Evolutionary conservation across 2,888 invertebrate genomes (phyloP).

Genomic region (Asteroscopus sphinx): DNA sequence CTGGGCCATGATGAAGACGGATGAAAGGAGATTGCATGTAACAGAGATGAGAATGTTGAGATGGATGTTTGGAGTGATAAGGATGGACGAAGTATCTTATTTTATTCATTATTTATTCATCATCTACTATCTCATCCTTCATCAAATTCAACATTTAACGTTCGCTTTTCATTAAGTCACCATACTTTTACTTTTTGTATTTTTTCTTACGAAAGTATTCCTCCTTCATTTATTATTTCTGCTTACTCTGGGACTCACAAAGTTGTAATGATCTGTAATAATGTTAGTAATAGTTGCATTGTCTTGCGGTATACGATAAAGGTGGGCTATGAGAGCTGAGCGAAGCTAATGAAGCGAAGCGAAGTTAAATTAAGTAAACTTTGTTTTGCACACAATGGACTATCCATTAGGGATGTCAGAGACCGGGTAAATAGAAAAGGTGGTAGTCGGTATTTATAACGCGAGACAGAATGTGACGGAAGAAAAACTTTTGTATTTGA

Average conservation of each 20-base stretch:
- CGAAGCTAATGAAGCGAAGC: conserved; percentile 39
- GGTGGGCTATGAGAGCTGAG: conserved; percentile 26
- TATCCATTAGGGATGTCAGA: conserved; percentile 14
- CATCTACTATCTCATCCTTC: no score
- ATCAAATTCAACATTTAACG: no score
- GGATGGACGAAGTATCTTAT: no score
- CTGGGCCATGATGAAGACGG: no score
- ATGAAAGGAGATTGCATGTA: no score
- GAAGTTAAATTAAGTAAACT: conserved; percentile 45
- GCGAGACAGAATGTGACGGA: not conserved
- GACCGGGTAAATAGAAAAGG: conserved; percentile 7
- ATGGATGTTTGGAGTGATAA: no score
- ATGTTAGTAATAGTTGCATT: conserved; percentile 26
- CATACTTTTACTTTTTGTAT: not conserved
- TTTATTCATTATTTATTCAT: no score
- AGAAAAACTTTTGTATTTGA: no score
- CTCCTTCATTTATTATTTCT: not conserved
- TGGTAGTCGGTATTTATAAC: conserved; percentile 2
- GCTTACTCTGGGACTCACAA: conserved; percentile 3
- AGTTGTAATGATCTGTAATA: conserved; percentile 26
- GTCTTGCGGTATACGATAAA: conserved; percentile 25
- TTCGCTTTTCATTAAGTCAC: no score
- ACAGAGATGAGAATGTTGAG: no score
- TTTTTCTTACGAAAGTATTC: not conserved
- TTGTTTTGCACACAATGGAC: conserved; percentile 28